phyloP scores from a whole-genome alignment of 2,797 vertebrate species.

The Sebastes ruberrimus region DNA sequence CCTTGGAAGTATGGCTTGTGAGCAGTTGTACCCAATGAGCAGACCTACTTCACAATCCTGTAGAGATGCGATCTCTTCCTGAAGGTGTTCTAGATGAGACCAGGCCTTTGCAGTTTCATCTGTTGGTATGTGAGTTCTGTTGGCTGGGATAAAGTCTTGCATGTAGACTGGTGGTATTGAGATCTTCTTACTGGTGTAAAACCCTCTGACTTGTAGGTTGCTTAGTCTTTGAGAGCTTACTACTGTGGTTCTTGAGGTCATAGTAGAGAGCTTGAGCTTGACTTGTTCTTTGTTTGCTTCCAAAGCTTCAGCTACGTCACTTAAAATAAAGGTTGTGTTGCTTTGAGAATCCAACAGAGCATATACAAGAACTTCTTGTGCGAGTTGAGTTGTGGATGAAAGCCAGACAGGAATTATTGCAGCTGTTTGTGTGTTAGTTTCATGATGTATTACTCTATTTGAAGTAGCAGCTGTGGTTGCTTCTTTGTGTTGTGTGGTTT shows the following conservation, averaged over 20 bases:
- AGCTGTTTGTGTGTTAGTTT: not conserved
- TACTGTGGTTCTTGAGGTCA: constrained; percentile 17
- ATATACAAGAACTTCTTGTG: constrained; percentile 31
- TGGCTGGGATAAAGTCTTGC: constrained; percentile 43
- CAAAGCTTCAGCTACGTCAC: constrained; percentile 3
- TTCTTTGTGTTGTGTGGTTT: not conserved
- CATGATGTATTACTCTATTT: not conserved
- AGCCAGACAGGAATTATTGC: constrained; percentile 15
- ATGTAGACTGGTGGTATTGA: constrained; percentile 23
- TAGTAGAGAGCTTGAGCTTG: constrained; percentile 28
- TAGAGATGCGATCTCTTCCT: not conserved
- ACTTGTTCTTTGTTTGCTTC: constrained; percentile 17
- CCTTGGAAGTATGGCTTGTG: not conserved
- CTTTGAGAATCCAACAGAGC: constrained; percentile 39
- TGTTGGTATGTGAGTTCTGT: constrained; percentile 10
- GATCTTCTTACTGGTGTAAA: constrained; percentile 6
- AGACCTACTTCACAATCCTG: constrained; percentile 7
- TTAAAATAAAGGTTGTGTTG: constrained; percentile 23
- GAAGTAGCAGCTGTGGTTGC: not conserved
- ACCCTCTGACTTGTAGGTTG: not conserved
- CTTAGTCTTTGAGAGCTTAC: constrained; percentile 12
- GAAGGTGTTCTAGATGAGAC: constrained; percentile 12
- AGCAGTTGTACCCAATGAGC: not conserved
- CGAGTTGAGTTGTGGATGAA: not conserved
- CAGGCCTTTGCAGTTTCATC: constrained; percentile 1